Conservation (phyloP, 2,888 invertebrate genomes). For the Plagiodera versicolora region DNA sequence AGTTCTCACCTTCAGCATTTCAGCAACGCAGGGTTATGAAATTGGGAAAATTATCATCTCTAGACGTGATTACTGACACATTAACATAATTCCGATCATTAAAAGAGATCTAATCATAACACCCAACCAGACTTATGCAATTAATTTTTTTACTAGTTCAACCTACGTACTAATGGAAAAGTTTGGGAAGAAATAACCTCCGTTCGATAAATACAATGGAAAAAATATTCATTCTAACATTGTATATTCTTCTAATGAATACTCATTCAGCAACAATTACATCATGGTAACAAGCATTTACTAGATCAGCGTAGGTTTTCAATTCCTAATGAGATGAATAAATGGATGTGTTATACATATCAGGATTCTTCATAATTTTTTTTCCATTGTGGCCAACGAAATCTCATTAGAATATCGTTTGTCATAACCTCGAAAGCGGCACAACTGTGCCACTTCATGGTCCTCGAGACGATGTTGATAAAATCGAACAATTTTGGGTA, state of each 20-base stretch:
- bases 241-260: not conserved
- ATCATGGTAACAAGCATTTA: not conserved
- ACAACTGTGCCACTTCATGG: too few relatives aligned
- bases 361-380: not conserved
- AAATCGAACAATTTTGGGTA: too few relatives aligned
- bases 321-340: not conserved
- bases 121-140: not conserved
- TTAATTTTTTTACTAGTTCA: not conserved
- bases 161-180: not conserved
- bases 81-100: not conserved
- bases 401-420: not conserved
- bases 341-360: not conserved
- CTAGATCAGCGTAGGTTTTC: not conserved
- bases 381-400: not conserved
- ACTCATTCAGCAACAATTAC: conserved; percentile 9
- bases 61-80: not conserved
- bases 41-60: not conserved
- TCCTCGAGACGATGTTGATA: too few relatives aligned
- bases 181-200: not conserved
- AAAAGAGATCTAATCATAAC: not conserved
- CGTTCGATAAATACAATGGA: not conserved
- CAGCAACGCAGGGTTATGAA: not conserved
- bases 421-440: too few relatives aligned
- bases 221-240: not conserved
- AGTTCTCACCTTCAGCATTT: not conserved